Evolutionary conservation across 1,140 invertebrate species (phyloP), one percentile per base, ranked within the genome.

Genomic region (Mactra quadrangularis): DNA sequence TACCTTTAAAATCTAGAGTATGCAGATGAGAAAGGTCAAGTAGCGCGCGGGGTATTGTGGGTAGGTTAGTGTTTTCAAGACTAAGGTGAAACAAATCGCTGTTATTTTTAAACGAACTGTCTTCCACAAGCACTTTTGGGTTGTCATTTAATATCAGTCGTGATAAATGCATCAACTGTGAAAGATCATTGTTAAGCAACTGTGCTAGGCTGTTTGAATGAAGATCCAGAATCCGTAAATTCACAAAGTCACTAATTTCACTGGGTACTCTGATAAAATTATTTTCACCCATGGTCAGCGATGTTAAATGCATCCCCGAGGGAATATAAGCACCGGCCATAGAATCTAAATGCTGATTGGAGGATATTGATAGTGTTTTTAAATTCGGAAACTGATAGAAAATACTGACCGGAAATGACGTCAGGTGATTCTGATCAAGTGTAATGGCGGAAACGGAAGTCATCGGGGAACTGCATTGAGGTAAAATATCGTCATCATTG

Each of bases 71-170:
- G 9, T 52, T 31, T 17, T 47, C 29, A 13, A 71, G 68, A 15
- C 47, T 50, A 9, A 71, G 22, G 35, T 52, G 47, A 27, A 52
- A 71, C 1, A 71, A 25, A 19, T 25, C 29, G n/a, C 41, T 52
- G 9, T 17, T 7, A 27, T 71, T 52, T 17, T 22, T 53, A 31
- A 71, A 71, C 15, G 68, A n/a, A 22, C 29, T 6, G 27, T 47
- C 25, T 25, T 71, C 68, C 22, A 71, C 33, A 7, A 31, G 11
- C 6, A 7, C 29, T 13, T 52, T 71, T 29, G 68, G 68, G 22
- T 71, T 71, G 13, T 53, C 25, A 25, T 47, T 71, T 17, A 71
- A 31, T 29, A 47, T 19, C 19, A 71, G 47, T 19, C 68, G 68
- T 9, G n/a, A 29, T 7, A 71, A 27, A 53, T 71, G 68, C 2